A percentile compares a stretch with the other conserved stretches of the same genome.
phyloP scores from a whole-genome alignment of 2,888 invertebrate species.

The Merodon equestris region DNA sequence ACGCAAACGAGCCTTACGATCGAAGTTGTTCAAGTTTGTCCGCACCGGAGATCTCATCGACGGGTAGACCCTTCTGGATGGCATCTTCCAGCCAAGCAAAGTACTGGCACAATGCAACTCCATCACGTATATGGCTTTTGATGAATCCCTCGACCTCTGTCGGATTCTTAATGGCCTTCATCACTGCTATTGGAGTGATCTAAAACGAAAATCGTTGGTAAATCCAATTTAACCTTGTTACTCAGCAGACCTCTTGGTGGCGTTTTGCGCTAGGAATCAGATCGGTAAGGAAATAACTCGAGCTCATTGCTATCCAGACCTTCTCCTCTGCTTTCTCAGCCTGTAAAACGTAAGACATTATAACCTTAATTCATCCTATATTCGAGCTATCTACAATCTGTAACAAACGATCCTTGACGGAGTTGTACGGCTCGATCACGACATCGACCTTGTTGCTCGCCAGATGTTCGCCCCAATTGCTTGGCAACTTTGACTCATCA shows the following conservation, averaged over 20 bases:
- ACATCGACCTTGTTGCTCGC: slow-evolving; percentile 80
- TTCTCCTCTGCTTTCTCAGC: slow-evolving; percentile 73
- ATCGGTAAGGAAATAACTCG: slow-evolving; percentile 80
- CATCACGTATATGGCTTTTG: slow-evolving; percentile 91
- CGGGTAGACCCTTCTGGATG: slow-evolving; percentile 80
- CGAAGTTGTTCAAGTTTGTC: slow-evolving; percentile 86
- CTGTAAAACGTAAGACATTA: slow-evolving; percentile 31
- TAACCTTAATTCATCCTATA: too few species aligned
- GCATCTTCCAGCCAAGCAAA: slow-evolving; percentile 92
- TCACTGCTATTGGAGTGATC: slow-evolving; percentile 88
- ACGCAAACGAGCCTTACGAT: slow-evolving; percentile 77
- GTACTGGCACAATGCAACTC: slow-evolving; percentile 91
- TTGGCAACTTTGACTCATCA: slow-evolving; percentile 81
- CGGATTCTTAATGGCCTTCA: slow-evolving; percentile 93
- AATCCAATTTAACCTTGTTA: not conserved
- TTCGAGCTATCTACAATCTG: slow-evolving; percentile 71
- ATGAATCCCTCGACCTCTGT: slow-evolving; percentile 90
- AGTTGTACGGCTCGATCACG: slow-evolving; percentile 80
- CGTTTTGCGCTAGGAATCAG: slow-evolving; percentile 73
- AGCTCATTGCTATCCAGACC: slow-evolving; percentile 81
- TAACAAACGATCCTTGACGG: slow-evolving; percentile 79
- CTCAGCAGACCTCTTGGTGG: slow-evolving; percentile 71
- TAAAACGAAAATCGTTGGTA: too few species aligned
- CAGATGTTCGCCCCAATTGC: slow-evolving; percentile 81
- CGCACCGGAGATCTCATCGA: slow-evolving; percentile 90